Evolutionary conservation across 1,140 invertebrate species (phyloP).

Genomic region (Aporrectodea caliginosa): DNA sequence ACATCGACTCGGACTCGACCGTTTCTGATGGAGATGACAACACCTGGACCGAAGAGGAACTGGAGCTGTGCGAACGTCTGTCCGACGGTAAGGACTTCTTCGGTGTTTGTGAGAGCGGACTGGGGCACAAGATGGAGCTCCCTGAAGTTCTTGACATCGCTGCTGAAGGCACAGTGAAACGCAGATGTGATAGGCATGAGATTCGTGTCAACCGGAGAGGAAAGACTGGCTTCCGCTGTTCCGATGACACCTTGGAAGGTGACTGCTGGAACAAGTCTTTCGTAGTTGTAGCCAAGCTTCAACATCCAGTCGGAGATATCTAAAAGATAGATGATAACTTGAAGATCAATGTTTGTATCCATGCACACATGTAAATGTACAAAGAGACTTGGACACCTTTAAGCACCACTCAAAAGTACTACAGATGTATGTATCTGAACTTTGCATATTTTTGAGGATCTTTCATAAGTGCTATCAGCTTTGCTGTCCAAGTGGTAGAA

Average conservation of each 20-base stretch:
- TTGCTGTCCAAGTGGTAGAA: no score
- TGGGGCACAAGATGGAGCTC: background rate
- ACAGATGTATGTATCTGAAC: no score
- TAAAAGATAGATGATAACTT: no score
- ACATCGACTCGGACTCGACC: conserved; percentile 78
- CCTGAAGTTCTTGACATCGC: conserved; percentile 34
- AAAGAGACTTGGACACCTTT: no score
- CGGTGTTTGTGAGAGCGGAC: background rate
- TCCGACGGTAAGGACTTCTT: background rate
- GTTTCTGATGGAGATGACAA: background rate
- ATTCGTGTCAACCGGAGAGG: no score
- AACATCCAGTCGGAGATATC: background rate
- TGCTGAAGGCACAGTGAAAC: conserved; percentile 53
- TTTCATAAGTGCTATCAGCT: no score
- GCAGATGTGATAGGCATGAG: conserved; percentile 57
- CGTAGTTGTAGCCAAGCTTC: background rate
- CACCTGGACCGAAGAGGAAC: background rate
- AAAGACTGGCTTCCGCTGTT: background rate
- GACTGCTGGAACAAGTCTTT: background rate
- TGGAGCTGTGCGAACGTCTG: background rate
- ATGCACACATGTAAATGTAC: no score
- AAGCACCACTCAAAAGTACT: no score
- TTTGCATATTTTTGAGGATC: no score
- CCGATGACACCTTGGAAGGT: background rate
- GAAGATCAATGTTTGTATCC: no score